These are phyloP conservation scores for Diadophis punctatus DNA, from an alignment of 2,113 vertebrate genomes.

Conservation along the genomic window DNA sequence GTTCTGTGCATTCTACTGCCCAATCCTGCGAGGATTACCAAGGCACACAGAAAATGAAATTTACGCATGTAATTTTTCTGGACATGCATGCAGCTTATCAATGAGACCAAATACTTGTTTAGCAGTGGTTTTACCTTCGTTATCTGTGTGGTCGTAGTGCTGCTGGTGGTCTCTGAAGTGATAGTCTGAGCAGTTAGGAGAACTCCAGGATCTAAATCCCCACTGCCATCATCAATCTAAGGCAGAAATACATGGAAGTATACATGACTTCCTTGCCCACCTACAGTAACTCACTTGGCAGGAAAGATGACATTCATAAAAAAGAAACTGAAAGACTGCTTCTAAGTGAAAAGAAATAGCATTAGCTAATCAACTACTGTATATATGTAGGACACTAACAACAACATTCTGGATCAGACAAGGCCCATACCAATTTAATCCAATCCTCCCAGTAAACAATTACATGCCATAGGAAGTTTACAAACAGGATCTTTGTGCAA, in stretches of 20 bases:
- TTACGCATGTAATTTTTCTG: not conserved
- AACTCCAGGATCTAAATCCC: constrained; percentile 85
- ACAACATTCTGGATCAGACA: not conserved
- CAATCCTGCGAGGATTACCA: not conserved
- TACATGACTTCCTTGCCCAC: not conserved
- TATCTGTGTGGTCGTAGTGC: constrained; percentile 98
- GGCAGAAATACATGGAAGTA: constrained; percentile 49
- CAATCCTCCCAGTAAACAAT: not conserved
- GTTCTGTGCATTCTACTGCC: not conserved
- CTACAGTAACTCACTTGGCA: not conserved
- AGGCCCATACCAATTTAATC: not conserved
- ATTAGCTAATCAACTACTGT: not conserved
- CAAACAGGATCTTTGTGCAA: not conserved
- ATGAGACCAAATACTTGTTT: not conserved
- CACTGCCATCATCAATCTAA: constrained; percentile 78
- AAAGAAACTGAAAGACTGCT: not conserved
- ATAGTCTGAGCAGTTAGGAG: constrained; percentile 95
- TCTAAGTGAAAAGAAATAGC: not conserved
- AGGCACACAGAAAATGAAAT: not conserved
- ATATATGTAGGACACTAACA: not conserved
- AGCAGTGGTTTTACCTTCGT: constrained; percentile 82
- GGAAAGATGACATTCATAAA: not conserved
- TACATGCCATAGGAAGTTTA: not conserved
- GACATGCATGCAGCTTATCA: not conserved
- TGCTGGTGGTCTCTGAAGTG: constrained; percentile 94